A percentile compares a stretch with the other conserved stretches of the same genome.
Evolutionary conservation across 92 coral and sea anemone genomes (phyloP).

Genomic region (Montipora capitata): DNA sequence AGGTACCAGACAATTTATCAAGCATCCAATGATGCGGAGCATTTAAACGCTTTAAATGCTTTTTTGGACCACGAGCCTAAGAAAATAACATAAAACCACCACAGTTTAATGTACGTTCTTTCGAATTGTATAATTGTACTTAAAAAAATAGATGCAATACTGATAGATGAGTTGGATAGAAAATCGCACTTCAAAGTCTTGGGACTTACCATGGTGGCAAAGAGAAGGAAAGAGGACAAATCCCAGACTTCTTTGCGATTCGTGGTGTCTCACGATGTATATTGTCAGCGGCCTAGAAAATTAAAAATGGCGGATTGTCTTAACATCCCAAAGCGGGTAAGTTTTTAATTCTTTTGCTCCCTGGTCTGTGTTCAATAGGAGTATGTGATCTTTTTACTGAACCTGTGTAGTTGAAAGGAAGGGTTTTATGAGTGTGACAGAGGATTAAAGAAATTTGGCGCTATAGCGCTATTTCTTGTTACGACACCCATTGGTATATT

Average conservation of each 20-base stretch:
- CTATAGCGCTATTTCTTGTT: no score
- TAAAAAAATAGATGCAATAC: slow-evolving; percentile 2
- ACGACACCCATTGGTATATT: no score
- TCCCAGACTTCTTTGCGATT: slow-evolving; percentile 73
- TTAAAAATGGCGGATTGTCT: slow-evolving; percentile 25
- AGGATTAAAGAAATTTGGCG: no score
- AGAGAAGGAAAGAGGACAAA: slow-evolving; percentile 85
- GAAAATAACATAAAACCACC: slow-evolving; percentile 70
- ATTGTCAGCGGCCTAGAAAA: neutral
- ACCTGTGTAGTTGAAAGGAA: no score
- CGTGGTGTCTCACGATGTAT: neutral
- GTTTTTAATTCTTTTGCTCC: neutral
- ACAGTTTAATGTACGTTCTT: slow-evolving; percentile 57
- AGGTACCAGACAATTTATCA: slow-evolving; percentile 98
- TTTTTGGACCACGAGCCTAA: slow-evolving; percentile 99
- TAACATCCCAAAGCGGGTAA: neutral
- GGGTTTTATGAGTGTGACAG: no score
- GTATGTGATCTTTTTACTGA: no score
- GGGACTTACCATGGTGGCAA: slow-evolving; percentile 95
- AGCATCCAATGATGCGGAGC: slow-evolving; percentile 99
- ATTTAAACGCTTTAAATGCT: slow-evolving; percentile 99
- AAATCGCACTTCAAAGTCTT: slow-evolving; percentile 7
- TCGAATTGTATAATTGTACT: neutral
- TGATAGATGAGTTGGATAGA: slow-evolving; percentile 75
- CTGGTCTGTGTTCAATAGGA: neutral